A percentile compares a stretch with the other conserved stretches of the same genome.
phyloP scores from a whole-genome alignment of 2,888 invertebrate genomes.

The Chloromyia formosa region DNA sequence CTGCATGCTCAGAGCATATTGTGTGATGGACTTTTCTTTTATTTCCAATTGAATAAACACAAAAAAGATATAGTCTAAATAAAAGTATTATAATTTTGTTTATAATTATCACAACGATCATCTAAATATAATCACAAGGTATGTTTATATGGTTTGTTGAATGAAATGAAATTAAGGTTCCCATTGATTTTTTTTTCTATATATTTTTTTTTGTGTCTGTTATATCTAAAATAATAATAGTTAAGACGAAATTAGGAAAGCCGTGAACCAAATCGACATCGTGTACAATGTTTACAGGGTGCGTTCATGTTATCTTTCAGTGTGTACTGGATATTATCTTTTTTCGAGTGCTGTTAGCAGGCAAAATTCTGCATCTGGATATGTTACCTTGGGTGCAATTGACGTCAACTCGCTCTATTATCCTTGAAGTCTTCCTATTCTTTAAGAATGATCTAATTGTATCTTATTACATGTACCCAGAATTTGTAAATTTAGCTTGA shows the following conservation, averaged over 20 bases:
- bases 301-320: conserved; percentile 10
- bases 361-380: conserved; percentile 33
- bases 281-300: neutral
- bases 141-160: conserved; percentile 25
- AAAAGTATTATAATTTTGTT: neutral
- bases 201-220: neutral
- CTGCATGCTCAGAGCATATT: neutral
- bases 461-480: conserved; percentile 22
- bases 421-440: conserved; percentile 32
- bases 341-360: conserved; percentile 24
- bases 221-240: conserved; percentile 31
- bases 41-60: neutral
- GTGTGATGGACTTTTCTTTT: neutral
- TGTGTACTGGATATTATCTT: neutral
- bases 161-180: conserved; percentile 10
- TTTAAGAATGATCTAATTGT: conserved; percentile 36
- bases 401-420: conserved; percentile 33
- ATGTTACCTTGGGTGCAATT: conserved; percentile 28
- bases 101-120: conserved; percentile 26
- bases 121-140: conserved; percentile 21
- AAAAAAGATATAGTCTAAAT: neutral
- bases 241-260: conserved; percentile 26
- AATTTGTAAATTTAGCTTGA: no score
- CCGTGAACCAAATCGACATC: conserved; percentile 21
- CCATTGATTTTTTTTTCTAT: no score